These are phyloP conservation scores for Pipra filicauda DNA, from an alignment of 2,113 vertebrate species.

Conservation along the genomic window DNA sequence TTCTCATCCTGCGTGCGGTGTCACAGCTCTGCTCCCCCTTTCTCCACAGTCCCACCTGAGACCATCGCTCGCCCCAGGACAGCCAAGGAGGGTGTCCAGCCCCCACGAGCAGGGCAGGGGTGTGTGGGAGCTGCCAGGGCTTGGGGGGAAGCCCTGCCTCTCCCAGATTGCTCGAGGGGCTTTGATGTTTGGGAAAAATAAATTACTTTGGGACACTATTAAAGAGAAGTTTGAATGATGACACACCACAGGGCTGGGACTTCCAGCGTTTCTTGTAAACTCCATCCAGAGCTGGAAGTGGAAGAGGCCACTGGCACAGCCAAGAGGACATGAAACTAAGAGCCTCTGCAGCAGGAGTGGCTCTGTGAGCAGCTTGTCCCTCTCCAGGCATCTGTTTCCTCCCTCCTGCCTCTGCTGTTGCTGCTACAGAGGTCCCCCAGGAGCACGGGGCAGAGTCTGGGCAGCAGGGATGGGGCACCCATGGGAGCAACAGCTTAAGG, in stretches of 20 bases:
- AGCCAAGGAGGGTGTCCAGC: background rate
- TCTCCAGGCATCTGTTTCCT: background rate
- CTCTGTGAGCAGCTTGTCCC: background rate
- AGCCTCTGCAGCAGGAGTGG: background rate
- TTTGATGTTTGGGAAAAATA: background rate
- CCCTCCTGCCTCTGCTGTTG: background rate
- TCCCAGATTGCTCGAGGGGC: background rate
- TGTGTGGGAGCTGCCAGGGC: accelerated
- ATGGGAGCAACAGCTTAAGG: background rate
- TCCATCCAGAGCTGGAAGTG: background rate
- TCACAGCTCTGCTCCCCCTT: background rate
- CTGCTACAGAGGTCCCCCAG: background rate
- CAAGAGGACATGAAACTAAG: background rate
- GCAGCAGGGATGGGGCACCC: background rate
- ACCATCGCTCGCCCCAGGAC: accelerated
- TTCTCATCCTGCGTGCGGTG: accelerated
- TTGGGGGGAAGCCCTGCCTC: background rate
- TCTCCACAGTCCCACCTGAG: background rate
- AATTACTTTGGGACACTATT: background rate
- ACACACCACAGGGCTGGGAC: background rate
- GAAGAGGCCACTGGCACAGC: slow-evolving; percentile 8
- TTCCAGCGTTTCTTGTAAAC: background rate
- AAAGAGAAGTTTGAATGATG: slow-evolving; percentile 2
- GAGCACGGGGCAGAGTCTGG: background rate
- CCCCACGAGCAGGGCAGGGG: accelerated